A percentile compares a stretch with the other conserved stretches of the same genome.
These are phyloP conservation scores for Vanessa cardui DNA, from an alignment of 2,888 invertebrate species.

Conservation along the genomic window DNA sequence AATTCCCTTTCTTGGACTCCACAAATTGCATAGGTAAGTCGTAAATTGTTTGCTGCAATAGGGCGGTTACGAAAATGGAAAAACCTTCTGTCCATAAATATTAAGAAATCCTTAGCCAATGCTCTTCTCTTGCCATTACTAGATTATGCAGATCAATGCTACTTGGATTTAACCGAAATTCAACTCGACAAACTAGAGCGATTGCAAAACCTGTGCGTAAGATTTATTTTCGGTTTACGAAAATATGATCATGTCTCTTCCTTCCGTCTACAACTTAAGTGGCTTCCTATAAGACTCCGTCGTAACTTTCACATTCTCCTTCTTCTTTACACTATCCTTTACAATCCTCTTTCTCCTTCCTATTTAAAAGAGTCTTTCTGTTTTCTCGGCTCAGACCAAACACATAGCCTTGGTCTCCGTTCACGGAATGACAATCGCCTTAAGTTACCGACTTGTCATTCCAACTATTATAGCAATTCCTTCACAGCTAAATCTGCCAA, in stretches of 20 bases:
- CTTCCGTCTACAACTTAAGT: slow-evolving; percentile 17
- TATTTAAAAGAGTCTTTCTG: too few species aligned
- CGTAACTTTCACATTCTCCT: too few species aligned
- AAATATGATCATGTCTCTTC: slow-evolving; percentile 15
- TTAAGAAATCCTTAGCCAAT: neutral
- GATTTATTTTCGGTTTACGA: neutral
- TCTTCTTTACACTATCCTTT: too few species aligned
- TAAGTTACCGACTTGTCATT: too few species aligned
- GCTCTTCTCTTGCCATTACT: neutral
- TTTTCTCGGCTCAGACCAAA: too few species aligned
- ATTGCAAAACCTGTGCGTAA: neutral
- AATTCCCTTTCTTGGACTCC: slow-evolving; percentile 1
- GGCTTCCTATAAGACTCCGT: slow-evolving; percentile 20
- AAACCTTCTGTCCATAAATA: neutral
- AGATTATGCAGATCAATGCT: neutral
- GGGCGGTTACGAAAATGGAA: neutral
- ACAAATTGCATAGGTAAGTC: neutral
- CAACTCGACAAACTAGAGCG: neutral
- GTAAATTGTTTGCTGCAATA: neutral
- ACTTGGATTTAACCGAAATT: neutral
- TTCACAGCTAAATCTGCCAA: too few species aligned
- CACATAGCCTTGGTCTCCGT: too few species aligned
- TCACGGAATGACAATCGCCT: too few species aligned
- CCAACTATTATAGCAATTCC: too few species aligned
- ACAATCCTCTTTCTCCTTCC: too few species aligned